phyloP scores from a whole-genome alignment of 2,797 vertebrate species.

The Coregonus ussuriensis region DNA sequence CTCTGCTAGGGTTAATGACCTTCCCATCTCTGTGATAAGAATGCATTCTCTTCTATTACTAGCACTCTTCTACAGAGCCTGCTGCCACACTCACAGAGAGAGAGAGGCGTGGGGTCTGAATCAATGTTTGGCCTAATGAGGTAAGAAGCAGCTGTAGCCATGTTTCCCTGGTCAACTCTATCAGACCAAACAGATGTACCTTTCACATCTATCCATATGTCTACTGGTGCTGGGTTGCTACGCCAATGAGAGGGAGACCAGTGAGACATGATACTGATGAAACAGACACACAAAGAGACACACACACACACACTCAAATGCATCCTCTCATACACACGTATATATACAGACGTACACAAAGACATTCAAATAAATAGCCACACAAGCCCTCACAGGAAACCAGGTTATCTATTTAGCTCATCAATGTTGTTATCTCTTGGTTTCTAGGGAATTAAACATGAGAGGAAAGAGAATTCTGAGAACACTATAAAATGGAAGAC shows the following conservation, averaged over 20 bases:
- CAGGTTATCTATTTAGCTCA: neutral
- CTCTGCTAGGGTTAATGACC: conserved; percentile 44
- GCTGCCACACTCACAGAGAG: neutral
- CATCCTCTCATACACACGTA: neutral
- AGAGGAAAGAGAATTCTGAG: neutral
- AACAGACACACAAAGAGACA: neutral
- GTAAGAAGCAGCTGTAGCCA: neutral
- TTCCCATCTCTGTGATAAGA: conserved; percentile 89
- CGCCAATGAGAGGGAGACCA: neutral
- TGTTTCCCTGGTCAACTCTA: neutral
- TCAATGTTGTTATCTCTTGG: neutral
- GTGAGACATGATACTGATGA: conserved; percentile 3
- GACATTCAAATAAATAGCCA: neutral
- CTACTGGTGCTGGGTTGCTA: neutral
- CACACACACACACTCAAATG: neutral
- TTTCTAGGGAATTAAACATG: neutral
- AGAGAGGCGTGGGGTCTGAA: neutral
- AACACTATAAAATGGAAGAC: neutral
- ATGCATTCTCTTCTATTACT: conserved; percentile 90
- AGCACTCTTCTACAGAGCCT: too few relatives aligned
- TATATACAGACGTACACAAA: neutral
- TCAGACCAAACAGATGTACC: neutral
- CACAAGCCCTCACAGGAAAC: neutral
- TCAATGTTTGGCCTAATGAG: neutral
- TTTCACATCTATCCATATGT: neutral